Conservation (phyloP, 1,140 invertebrate species). For the Polyergus mexicanus region DNA sequence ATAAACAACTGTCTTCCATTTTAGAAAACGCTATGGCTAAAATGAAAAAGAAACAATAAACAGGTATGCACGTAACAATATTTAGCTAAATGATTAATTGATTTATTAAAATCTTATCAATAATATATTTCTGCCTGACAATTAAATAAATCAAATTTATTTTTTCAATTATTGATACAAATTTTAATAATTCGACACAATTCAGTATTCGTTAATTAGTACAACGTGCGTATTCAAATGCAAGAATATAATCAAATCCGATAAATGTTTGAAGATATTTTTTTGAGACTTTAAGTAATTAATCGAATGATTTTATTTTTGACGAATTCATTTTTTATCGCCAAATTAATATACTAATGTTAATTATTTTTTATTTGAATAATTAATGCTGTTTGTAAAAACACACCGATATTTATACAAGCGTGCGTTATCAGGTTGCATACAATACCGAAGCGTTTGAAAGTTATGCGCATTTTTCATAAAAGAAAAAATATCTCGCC, state of each 20-base stretch:
- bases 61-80: not conserved
- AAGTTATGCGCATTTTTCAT: not conserved
- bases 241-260: not conserved
- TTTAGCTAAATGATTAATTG: not conserved
- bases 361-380: not conserved
- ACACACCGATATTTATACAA: not conserved
- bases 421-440: not conserved
- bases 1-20: not conserved
- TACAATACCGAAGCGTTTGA: not conserved
- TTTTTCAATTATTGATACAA: not conserved
- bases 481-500: not conserved
- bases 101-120: not conserved
- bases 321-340: not conserved
- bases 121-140: not conserved
- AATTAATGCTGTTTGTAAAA: not conserved
- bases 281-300: not conserved
- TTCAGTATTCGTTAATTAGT: constrained; percentile 15
- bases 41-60: not conserved
- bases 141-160: not conserved
- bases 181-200: not conserved
- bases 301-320: not conserved
- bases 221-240: not conserved
- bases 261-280: not conserved
- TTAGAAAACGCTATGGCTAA: not conserved
- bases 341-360: too few species aligned